Conservation (phyloP, 2,888 invertebrate species). For the Papilio elwesi region DNA sequence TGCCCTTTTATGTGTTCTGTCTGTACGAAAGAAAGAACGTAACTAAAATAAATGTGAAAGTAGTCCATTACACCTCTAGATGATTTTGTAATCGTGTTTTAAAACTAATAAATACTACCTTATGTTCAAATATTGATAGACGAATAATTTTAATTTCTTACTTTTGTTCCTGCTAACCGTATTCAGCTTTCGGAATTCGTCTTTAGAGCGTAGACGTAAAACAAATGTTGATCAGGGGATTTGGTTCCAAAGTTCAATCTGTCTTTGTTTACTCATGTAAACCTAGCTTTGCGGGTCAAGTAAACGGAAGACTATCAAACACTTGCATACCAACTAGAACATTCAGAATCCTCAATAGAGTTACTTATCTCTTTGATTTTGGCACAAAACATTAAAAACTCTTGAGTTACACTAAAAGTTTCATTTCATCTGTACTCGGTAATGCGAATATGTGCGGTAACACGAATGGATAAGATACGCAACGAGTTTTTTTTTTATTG, state of each 20-base stretch:
- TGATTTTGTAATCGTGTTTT: too few relatives aligned
- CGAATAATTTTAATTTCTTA: too few relatives aligned
- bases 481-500: too few relatives aligned
- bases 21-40: neutral
- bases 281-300: neutral
- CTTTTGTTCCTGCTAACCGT: too few relatives aligned
- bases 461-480: too few relatives aligned
- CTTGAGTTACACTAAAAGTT: neutral
- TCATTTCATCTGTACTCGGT: neutral
- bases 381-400: neutral
- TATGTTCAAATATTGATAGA: too few relatives aligned
- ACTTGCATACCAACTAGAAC: neutral
- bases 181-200: too few relatives aligned
- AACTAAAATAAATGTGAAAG: too few relatives aligned
- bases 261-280: slow-evolving; percentile 1
- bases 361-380: neutral
- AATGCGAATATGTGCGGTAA: neutral
- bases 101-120: too few relatives aligned
- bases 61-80: too few relatives aligned
- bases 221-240: neutral
- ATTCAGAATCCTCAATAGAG: neutral
- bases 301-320: neutral
- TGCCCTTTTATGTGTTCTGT: neutral
- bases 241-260: slow-evolving; percentile 4
- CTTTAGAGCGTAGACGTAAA: neutral